A percentile compares a stretch with the other conserved stretches of the same genome.
phyloP scores from a whole-genome alignment of 2,113 vertebrate species.

The Cnemophilus loriae region DNA sequence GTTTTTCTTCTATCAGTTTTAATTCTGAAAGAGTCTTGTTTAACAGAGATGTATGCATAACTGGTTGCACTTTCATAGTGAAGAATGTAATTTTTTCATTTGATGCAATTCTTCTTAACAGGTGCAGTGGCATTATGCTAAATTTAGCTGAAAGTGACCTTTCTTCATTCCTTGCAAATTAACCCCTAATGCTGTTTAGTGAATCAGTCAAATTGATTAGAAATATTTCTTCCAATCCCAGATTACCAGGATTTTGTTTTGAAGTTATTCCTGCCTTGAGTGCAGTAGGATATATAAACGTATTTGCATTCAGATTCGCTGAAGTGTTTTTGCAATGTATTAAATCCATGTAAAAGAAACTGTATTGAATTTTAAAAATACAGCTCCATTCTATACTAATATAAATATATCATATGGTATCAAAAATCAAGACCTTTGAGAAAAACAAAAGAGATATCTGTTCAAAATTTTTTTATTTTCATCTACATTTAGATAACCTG shows the following conservation, averaged over 20 bases:
- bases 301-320: not conserved
- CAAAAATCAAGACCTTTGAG: not conserved
- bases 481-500: not conserved
- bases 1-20: not conserved
- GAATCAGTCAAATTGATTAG: not conserved
- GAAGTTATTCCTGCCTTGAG: not conserved
- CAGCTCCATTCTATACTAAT: not conserved
- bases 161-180: not conserved
- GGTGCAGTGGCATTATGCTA: not conserved
- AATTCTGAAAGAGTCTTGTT: not conserved
- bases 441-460: not conserved
- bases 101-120: not conserved
- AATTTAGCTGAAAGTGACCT: not conserved
- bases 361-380: not conserved
- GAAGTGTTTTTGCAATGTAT: not conserved
- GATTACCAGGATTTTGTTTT: not conserved
- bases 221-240: not conserved
- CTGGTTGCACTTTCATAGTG: not conserved
- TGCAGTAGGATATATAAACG: not conserved
- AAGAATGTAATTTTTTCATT: not conserved
- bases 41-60: not conserved
- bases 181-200: not conserved
- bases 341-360: not conserved
- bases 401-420: not conserved
- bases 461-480: not conserved